phyloP scores from a whole-genome alignment of 2,113 vertebrate genomes.

The Ameiurus melas region DNA sequence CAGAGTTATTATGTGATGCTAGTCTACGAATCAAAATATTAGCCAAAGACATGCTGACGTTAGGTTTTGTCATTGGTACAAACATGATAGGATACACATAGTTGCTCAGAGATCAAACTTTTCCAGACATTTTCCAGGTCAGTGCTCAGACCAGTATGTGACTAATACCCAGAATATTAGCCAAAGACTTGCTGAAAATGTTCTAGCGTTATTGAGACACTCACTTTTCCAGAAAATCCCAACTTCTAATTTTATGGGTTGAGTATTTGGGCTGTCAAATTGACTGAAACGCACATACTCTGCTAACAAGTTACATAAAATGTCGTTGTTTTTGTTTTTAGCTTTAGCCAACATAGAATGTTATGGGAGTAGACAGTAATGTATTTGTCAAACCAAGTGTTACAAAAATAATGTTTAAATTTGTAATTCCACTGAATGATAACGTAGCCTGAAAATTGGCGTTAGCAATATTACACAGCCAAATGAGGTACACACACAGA shows the following conservation, averaged over 20 bases:
- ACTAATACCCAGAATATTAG: background rate
- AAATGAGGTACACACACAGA: background rate
- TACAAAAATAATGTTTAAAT: too few species aligned
- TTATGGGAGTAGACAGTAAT: too few species aligned
- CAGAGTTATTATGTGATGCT: background rate
- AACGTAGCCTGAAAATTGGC: background rate
- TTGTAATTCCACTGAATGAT: background rate
- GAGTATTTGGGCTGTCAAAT: background rate
- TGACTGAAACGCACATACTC: too few species aligned
- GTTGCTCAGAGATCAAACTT: background rate
- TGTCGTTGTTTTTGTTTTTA: background rate
- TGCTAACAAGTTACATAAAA: too few species aligned
- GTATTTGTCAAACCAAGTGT: too few species aligned
- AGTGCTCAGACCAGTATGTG: background rate
- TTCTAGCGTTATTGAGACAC: background rate
- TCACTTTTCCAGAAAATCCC: background rate
- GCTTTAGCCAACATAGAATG: background rate
- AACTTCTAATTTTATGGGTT: background rate
- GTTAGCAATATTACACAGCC: too few species aligned
- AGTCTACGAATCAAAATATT: background rate
- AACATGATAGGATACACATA: background rate
- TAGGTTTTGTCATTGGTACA: background rate
- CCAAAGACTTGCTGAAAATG: background rate
- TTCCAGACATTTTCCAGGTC: background rate
- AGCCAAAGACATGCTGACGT: background rate